Evolutionary conservation across 2,113 vertebrate species (phyloP), one percentile per base, ranked within the genome.

Genomic region (Opisthocomus hoazin): DNA sequence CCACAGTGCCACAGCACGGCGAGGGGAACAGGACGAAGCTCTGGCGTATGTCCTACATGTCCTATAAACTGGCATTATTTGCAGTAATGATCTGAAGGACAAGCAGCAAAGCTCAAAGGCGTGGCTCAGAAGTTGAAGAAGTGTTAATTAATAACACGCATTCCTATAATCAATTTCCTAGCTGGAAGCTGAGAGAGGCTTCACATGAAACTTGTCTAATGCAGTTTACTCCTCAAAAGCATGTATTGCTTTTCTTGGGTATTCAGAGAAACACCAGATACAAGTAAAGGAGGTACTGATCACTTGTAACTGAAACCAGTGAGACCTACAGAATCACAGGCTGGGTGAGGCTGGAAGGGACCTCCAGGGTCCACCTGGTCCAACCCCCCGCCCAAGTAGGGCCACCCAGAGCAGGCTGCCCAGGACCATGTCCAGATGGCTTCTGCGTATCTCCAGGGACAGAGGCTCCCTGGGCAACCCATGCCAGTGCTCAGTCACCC

Each of bases 391-490:
- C 32, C 46, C 51, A 15, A 19, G 51, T 34, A 45, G 6, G 17
- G 13, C 11, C 32, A 50, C 53, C 36, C 32, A 6, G 18, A n/a
- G n/a, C n/a, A 5, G 22, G 21, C 11, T 32, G 26, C 36, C 43
- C 60, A 37, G 53, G n/a, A n/a, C 60, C 4, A 0, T 1, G 18
- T 10, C 22, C 61, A 19, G 26, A 1, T 2, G 5, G 5, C 24
- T 26, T 15, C 7, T 6, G 12, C 27, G 1, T 4, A 12, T 12
- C 43, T 41, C 37, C 29, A 15, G 15, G 45, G 34, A 26, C 2
- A 0, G 50, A 48, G 18, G 45, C 11, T 46, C 22, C 34, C 18
- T 1, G 23, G 26, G 19, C 45, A 57, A 5, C 21, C 48, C 2
- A 15, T 14, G 61, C 34, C 61, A 14, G 37, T 1, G 12, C 48